Evolutionary conservation across 2,797 vertebrate species (phyloP).

Genomic region (Rhinichthys osculus): DNA sequence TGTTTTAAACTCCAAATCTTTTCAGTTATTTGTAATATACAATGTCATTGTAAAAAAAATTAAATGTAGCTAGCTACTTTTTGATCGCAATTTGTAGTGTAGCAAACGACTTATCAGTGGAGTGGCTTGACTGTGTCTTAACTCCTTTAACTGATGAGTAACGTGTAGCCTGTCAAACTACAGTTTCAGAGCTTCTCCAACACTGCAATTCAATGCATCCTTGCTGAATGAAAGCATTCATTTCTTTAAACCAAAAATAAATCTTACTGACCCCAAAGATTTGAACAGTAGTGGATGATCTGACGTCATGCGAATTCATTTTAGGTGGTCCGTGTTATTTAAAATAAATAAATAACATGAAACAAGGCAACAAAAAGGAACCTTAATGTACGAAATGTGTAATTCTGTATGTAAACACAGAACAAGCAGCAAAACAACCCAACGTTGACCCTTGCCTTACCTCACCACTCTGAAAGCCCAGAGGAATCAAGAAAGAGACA

Average conservation of each 20-base stretch:
- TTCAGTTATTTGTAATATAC: not conserved
- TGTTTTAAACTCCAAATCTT: not conserved
- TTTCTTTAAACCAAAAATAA: not conserved
- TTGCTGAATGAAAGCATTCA: not conserved
- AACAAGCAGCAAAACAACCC: not conserved
- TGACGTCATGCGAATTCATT: not conserved
- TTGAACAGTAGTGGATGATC: conserved; percentile 1
- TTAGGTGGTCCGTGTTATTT: not conserved
- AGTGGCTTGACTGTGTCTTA: not conserved
- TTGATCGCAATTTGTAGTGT: not conserved
- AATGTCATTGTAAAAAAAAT: too few species aligned
- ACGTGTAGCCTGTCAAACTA: too few species aligned
- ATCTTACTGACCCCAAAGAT: not conserved
- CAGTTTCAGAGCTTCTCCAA: not conserved
- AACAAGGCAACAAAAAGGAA: not conserved
- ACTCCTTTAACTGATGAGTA: not conserved
- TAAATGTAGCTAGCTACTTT: not conserved
- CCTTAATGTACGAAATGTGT: not conserved
- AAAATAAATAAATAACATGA: not conserved
- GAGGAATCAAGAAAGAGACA: conserved; percentile 19
- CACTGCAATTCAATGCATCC: not conserved
- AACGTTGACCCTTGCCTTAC: conserved; percentile 31
- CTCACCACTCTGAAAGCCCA: conserved; percentile 54
- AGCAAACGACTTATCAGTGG: not conserved
- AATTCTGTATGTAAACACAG: not conserved